phyloP scores from a whole-genome alignment of 2,113 vertebrate genomes.

The Gymnogyps californianus region DNA sequence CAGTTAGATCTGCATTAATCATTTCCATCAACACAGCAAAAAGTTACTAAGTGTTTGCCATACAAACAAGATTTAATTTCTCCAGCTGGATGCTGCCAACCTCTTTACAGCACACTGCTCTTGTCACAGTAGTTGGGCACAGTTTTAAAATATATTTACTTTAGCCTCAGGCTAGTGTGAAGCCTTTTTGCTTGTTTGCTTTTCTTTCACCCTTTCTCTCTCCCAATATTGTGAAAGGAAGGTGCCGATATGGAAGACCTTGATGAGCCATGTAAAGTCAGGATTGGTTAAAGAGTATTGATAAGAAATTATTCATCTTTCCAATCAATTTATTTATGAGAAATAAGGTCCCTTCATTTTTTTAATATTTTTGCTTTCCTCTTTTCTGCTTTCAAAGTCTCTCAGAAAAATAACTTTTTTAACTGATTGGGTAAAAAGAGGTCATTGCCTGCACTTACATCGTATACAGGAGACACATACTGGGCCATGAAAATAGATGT shows the following conservation, averaged over 20 bases:
- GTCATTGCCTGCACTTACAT: background rate
- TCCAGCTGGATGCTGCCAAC: conserved; percentile 22
- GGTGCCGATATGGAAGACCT: background rate
- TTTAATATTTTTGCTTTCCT: too few species aligned
- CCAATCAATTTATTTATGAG: background rate
- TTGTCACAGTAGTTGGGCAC: conserved; percentile 40
- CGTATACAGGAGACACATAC: background rate
- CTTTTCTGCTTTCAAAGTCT: background rate
- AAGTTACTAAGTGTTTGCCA: conserved; percentile 18
- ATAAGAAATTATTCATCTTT: background rate
- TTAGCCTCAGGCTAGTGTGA: conserved; percentile 14
- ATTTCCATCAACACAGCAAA: background rate
- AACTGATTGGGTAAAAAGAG: background rate
- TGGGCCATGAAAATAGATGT: background rate
- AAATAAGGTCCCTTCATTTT: background rate
- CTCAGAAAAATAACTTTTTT: background rate
- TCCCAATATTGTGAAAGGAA: background rate
- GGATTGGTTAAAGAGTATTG: background rate
- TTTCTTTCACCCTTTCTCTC: conserved; percentile 5
- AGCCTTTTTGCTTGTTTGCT: conserved; percentile 29
- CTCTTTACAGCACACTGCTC: background rate
- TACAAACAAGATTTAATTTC: conserved; percentile 46
- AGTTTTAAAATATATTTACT: conserved; percentile 52
- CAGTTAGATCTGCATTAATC: background rate
- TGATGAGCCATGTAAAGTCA: background rate